Evolutionary conservation across 2,797 vertebrate species (phyloP), one percentile per base, ranked within the genome.

Genomic region (Halcyon chelicuti): DNA sequence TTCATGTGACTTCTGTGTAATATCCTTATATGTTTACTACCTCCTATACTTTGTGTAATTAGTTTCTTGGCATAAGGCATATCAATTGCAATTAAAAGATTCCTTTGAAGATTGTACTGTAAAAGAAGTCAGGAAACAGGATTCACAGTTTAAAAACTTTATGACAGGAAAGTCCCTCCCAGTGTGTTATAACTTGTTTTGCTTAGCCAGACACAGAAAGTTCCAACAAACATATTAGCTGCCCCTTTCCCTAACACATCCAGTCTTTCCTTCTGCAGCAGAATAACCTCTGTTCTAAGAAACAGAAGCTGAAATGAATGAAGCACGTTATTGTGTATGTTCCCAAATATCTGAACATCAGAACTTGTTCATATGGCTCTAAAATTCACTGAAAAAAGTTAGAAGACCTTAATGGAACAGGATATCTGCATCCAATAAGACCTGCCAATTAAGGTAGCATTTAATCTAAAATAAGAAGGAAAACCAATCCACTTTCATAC

Each of bases 81-180:
- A 71, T 65, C 31, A 75, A 72, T 37, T 62, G 83, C 39, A 65
- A 71, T 46, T 33, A 85, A 90, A 94, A 87, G 26, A 35, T 63
- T 80, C 18, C 63, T 89, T 90, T 94, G 90, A 96, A 85, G 71
- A 70, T 0, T 88, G 10, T 23, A 28, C 37, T 70, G 65, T 66
- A 92, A 83, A 95, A 86, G 52, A 94, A 96, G 8, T 18, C 70
- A 71, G 46, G 65, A 96, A 96, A 89, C 28, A 80, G 23, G 37
- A 94, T 67, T 88, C 29, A 47, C 35, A 10, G 21, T 90, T 92
- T 86, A 44, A 88, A 72, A 94, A 21, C 14, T 31, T 87, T 33
- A 67, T 19, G 25, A n/a, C 6, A 26, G 28, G 6, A 51, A 88
- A 37, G 23, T 67, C 5, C 4, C 22, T 81, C 8, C 6, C 20